Evolutionary conservation across 2,113 vertebrate species (phyloP).

Genomic region (Struthidea cinerea): DNA sequence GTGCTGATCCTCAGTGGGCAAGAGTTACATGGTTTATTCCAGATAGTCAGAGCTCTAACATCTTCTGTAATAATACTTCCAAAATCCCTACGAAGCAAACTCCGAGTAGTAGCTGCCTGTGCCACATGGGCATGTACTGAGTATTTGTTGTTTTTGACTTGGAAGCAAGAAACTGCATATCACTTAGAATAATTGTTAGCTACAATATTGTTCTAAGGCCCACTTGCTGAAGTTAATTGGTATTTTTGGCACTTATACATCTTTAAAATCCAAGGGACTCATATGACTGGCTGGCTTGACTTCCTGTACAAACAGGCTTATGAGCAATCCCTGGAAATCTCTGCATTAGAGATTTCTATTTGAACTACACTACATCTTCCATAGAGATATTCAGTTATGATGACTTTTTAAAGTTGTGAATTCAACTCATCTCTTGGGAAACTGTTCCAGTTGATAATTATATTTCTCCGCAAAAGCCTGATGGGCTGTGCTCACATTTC

Average conservation of each 20-base stretch:
- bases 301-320: neutral
- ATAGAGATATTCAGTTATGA: neutral
- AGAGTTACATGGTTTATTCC: neutral
- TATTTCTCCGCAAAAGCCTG: neutral
- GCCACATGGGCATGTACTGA: neutral
- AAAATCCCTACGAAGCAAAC: neutral
- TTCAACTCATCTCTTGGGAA: neutral
- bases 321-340: neutral
- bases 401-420: neutral
- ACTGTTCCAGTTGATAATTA: neutral
- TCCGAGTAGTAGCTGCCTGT: neutral
- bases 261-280: neutral
- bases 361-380: neutral
- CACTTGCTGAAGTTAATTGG: neutral
- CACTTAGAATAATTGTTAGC: neutral
- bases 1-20: neutral
- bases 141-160: neutral
- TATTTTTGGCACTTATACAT: neutral
- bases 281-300: neutral
- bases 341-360: neutral
- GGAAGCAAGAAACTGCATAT: neutral
- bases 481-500: neutral
- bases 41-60: neutral
- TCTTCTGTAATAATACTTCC: neutral
- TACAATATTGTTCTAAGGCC: neutral